Base-by-base conservation (phyloP, 2,797 vertebrate species). In the Naso thynnoides region DNA sequence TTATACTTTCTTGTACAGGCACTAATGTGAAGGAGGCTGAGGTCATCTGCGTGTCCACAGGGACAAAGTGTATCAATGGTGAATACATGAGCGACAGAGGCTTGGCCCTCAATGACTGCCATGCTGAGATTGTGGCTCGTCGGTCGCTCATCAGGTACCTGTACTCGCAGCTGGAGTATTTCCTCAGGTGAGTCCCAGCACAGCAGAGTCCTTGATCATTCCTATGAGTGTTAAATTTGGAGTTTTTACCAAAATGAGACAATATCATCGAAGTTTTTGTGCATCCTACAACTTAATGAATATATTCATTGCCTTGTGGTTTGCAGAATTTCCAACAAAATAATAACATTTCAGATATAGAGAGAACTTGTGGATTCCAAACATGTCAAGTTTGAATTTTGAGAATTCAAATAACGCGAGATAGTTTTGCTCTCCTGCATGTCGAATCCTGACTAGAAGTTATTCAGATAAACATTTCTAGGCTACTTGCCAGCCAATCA, bases 21-120 rank as follows among this genome's bases (percentile, higher is more conserved):
- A 91, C 94, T 0, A 97, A 98, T 18, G 96, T 98, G 74, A 97
- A 96, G 84, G 96, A 98, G 48, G 98, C 97, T 72, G 94, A 95
- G 89, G 97, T 98, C 81, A 96, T 99, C 84, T 98, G 97, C 41
- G 93, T 99, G 52, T 96, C 97, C 19, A 98, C 98, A 0, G 98
- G 98, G 54, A 98, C 97, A 1, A 99, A 99, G 69, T 99, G 98
- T 70, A 98, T 99, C 78, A 97, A 96, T 4, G 96, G 97, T 9
- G 97, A 99, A 88, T 98, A 98, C 86, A 97, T 96, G 96, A 99
- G 97, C 0, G 96, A 98, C 63, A 94, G 95, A 14, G 97, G 98
- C 57, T 93, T 99, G 53, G 97, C 96, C 0, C 86, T 99, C 24
- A 99, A 99, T 1, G 98, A 99, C 86, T 99, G 98, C 89, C 98